A percentile compares a stretch with the other conserved stretches of the same genome.
phyloP scores from a whole-genome alignment of 2,888 invertebrate species.

The Heliconius sara region DNA sequence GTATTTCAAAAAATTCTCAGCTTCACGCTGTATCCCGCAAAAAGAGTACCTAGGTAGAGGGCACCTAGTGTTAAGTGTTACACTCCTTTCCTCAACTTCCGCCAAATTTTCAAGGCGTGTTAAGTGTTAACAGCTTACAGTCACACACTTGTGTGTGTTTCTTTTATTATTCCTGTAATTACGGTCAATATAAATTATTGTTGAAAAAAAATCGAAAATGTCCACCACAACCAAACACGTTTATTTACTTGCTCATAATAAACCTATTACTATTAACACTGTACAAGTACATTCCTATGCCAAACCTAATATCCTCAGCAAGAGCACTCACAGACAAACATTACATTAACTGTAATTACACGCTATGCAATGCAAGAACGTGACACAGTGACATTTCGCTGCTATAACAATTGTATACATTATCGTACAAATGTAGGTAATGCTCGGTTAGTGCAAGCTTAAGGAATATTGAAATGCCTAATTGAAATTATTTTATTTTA shows the following conservation, averaged over 20 bases:
- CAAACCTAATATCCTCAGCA: neutral
- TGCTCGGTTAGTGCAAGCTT: constrained; percentile 23
- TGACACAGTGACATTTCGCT: constrained; percentile 29
- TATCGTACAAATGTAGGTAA: constrained; percentile 24
- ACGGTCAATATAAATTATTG: no score
- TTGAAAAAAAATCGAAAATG: no score
- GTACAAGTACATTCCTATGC: neutral
- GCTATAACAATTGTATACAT: constrained; percentile 14
- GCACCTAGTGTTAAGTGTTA: no score
- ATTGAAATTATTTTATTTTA: constrained; percentile 8
- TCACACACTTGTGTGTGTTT: no score
- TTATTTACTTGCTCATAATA: neutral
- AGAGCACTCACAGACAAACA: constrained; percentile 9
- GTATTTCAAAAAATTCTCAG: no score
- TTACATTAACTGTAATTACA: constrained; percentile 29
- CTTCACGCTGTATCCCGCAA: no score
- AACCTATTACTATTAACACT: neutral
- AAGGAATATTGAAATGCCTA: neutral
- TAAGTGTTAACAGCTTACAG: no score
- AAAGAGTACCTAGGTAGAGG: no score
- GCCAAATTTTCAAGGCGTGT: no score
- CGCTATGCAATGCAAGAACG: constrained; percentile 23
- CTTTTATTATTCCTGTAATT: no score
- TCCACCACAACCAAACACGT: no score
- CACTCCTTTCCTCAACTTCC: no score